Evolutionary conservation across 2,113 vertebrate genomes (phyloP), one percentile per base, ranked within the genome.

Genomic region (Mesembrinibis cayennensis): DNA sequence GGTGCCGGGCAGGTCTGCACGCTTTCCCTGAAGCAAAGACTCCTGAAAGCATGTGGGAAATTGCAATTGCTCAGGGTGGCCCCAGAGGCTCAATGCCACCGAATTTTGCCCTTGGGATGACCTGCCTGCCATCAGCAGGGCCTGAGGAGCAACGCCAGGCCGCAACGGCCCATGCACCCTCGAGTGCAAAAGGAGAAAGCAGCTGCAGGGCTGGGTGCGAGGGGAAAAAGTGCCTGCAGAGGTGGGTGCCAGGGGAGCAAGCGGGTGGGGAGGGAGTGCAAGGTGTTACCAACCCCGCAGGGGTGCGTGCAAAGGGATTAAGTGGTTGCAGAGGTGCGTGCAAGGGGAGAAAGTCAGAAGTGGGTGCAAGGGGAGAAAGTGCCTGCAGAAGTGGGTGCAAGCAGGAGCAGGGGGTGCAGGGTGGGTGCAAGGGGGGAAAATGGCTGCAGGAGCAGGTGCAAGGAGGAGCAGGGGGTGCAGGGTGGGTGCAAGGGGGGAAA

Each of bases 41-140:
- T 4, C 1, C 5, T 17, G 15, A 77, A 50, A 9, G 16, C 10
- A 25, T 0, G 0, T 9, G 10, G 47, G 34, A 52, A 67, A 69
- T 17, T 6, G 16, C 36, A 29, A 6, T 17, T 32, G 11, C 26
- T 78, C 5, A 2, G 6, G 42, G 25, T 52, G 34, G 23, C 29
- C 34, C 16, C 16, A 47, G 21, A 38, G 17, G 22, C 27, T 56
- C 3, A 8, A 82, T 7, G 23, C 11, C 8, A 3, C 3, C 0
- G 2, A 22, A 50, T 53, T 42, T 47, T 42, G 26, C 34, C 34
- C 40, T 71, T 30, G 59, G 32, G 27, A 19, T 38, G 38, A 40
- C 52, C 58, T 25, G 19, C 9, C 4, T 22, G 15, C 0, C 5
- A 16, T 47, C 56, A 55, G 58, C 36, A 27, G 44, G 29, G 38